Conservation (phyloP, 37 sponge, comb jelly and placozoan genomes). For the Spongia lamella region DNA sequence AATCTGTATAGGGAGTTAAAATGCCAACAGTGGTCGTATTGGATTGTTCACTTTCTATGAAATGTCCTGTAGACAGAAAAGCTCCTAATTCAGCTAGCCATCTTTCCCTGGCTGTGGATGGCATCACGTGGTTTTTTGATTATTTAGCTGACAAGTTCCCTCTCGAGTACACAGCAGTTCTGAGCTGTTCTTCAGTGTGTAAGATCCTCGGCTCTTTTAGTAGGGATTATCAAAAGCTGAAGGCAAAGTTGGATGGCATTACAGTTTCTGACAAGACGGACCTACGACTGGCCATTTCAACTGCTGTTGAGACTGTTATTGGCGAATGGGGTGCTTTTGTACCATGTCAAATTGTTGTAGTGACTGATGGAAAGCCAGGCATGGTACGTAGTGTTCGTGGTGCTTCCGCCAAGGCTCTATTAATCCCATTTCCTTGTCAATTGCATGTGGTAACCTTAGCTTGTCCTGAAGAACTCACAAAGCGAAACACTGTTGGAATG, state of each 20-base stretch:
- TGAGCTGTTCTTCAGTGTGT: conserved; percentile 72
- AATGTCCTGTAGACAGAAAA: conserved; percentile 38
- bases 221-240: conserved; percentile 58
- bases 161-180: conserved; percentile 58
- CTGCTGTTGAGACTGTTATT: conserved; percentile 38
- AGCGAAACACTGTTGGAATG: conserved; percentile 4
- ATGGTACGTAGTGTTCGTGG: conserved; percentile 30
- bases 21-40: conserved; percentile 89
- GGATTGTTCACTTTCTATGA: conserved; percentile 88
- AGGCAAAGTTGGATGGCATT: conserved; percentile 37
- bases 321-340: conserved; percentile 78
- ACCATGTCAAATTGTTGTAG: conserved; percentile 75
- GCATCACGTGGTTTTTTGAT: conserved; percentile 60
- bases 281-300: conserved; percentile 46
- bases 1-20: not conserved
- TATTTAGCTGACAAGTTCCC: conserved; percentile 46
- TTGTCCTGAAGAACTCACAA: conserved; percentile 43
- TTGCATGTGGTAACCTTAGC: conserved; percentile 70
- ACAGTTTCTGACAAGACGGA: conserved; percentile 64
- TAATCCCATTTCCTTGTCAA: conserved; percentile 70
- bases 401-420: not conserved
- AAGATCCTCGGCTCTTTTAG: conserved; percentile 69
- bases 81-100: not conserved
- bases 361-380: conserved; percentile 75
- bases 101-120: conserved; percentile 57